phyloP scores from a whole-genome alignment of 2,113 vertebrate species.

The Saguinus imperator region DNA sequence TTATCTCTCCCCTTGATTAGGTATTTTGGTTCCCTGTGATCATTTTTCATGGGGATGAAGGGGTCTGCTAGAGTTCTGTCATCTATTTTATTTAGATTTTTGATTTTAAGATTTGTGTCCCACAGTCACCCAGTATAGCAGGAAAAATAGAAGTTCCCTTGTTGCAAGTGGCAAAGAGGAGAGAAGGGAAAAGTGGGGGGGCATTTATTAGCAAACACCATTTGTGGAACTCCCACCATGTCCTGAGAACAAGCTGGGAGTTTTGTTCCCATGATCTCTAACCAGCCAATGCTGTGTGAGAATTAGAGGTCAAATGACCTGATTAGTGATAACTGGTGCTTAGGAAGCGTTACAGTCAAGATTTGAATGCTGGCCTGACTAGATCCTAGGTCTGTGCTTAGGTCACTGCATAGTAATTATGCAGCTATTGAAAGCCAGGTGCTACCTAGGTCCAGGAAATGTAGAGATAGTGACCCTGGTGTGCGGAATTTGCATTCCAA shows the following conservation, averaged over 20 bases:
- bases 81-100: conserved; percentile 75
- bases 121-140: background rate
- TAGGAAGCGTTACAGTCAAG: background rate
- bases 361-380: background rate
- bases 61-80: conserved; percentile 43
- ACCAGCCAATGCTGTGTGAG: background rate
- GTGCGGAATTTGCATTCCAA: background rate
- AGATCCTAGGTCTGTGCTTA: background rate
- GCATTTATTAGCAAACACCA: background rate
- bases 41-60: conserved; percentile 71
- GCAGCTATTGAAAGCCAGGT: background rate
- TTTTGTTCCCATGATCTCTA: background rate
- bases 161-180: background rate
- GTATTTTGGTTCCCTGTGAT: conserved; percentile 73
- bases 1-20: conserved; percentile 82
- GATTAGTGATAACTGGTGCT: background rate
- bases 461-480: background rate
- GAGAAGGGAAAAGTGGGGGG: background rate
- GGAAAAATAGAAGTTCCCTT: background rate
- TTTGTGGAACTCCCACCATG: background rate
- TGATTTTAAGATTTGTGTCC: conserved; percentile 14
- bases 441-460: background rate
- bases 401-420: background rate
- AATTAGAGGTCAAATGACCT: background rate
- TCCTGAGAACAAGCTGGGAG: background rate